A percentile compares a stretch with the other conserved stretches of the same genome.
These are phyloP conservation scores for Aphaenogaster floridana DNA, from an alignment of 1,140 invertebrate genomes.

Conservation along the genomic window DNA sequence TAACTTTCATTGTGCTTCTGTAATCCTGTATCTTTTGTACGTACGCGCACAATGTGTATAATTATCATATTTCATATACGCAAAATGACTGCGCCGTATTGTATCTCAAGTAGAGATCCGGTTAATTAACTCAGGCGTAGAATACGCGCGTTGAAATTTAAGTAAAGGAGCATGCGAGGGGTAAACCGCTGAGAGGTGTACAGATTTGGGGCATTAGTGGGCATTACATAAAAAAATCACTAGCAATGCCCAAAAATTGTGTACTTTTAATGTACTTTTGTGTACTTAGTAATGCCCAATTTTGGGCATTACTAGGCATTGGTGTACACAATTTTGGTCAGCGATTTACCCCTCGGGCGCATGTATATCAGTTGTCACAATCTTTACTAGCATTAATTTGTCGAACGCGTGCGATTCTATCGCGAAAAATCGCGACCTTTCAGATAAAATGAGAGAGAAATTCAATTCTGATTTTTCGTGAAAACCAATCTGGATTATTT, in stretches of 20 bases:
- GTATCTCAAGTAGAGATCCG: not conserved
- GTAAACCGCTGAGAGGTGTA: too few species aligned
- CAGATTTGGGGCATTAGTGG: too few species aligned
- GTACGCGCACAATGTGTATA: not conserved
- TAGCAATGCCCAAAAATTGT: too few species aligned
- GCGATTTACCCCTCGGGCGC: too few species aligned
- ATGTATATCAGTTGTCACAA: not conserved
- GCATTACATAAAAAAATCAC: too few species aligned
- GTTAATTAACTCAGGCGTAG: not conserved
- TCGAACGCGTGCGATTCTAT: not conserved
- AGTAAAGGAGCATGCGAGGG: not conserved
- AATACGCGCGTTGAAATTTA: not conserved
- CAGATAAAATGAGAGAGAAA: not conserved
- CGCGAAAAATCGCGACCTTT: not conserved
- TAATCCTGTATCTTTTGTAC: not conserved
- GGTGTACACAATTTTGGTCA: too few species aligned
- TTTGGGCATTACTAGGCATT: too few species aligned
- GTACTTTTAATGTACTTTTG: too few species aligned
- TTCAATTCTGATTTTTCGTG: not conserved
- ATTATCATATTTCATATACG: conserved; percentile 13
- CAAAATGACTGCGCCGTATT: not conserved
- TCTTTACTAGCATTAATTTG: not conserved
- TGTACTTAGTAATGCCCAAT: too few species aligned
- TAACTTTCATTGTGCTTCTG: not conserved
- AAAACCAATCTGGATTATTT: not conserved